phyloP scores from a whole-genome alignment of 2,113 vertebrate genomes.

The Cyphomyrus plagiostoma region DNA sequence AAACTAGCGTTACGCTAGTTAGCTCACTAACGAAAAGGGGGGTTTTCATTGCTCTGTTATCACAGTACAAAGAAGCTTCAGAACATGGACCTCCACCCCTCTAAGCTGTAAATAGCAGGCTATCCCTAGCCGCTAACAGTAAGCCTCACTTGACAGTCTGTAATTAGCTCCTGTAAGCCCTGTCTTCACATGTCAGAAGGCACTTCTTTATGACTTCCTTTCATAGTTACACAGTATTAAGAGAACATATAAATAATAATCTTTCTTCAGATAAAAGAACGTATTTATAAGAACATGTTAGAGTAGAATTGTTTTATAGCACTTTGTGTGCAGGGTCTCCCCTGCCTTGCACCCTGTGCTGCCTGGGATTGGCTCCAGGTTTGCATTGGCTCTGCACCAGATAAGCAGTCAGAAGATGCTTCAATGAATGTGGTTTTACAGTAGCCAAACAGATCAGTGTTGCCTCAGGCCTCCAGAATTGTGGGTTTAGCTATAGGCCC shows the following conservation, averaged over 20 bases:
- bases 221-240: not conserved
- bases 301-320: not conserved
- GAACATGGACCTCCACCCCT: slow-evolving; percentile 3
- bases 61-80: not conserved
- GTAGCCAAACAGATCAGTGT: not conserved
- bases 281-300: not conserved
- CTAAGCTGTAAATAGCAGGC: slow-evolving; percentile 11
- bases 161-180: slow-evolving; percentile 9
- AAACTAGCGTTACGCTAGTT: not conserved
- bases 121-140: not conserved
- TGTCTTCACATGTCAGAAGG: slow-evolving; percentile 9
- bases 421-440: not conserved
- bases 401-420: not conserved
- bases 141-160: slow-evolving; percentile 6
- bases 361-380: not conserved
- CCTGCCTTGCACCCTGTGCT: not conserved
- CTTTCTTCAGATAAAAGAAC: not conserved
- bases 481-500: not conserved
- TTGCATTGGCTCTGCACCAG: not conserved
- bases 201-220: not conserved
- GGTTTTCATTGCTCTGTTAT: not conserved
- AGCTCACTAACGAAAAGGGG: not conserved
- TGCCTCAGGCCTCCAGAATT: not conserved
- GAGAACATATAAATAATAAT: not conserved
- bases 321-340: not conserved